phyloP scores from a whole-genome alignment of 2,888 invertebrate species.

The Syritta pipiens region DNA sequence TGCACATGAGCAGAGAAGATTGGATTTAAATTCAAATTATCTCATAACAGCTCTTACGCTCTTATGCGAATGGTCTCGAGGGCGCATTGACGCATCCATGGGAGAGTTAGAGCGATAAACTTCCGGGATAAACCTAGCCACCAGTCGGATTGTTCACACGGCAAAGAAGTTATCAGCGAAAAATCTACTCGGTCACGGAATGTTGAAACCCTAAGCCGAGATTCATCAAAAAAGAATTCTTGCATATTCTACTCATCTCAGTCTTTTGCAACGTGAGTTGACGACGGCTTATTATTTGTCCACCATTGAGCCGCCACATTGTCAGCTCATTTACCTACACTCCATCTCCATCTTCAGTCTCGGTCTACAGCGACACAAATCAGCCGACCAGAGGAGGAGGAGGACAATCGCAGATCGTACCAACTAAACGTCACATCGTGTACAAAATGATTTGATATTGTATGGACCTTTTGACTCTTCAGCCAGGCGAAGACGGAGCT shows the following conservation, averaged over 20 bases:
- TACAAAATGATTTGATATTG: slow-evolving; percentile 41
- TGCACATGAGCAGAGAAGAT: background rate
- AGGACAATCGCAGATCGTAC: slow-evolving; percentile 43
- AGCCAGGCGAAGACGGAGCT: slow-evolving; percentile 9
- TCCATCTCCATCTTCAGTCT: slow-evolving; percentile 15
- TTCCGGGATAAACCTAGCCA: too few species aligned
- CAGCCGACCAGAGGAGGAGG: background rate
- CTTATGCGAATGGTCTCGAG: background rate
- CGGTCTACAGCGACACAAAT: background rate
- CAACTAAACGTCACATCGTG: slow-evolving; percentile 50
- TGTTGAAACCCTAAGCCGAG: too few species aligned
- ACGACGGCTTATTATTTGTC: slow-evolving; percentile 38
- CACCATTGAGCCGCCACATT: slow-evolving; percentile 24
- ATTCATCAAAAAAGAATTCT: background rate
- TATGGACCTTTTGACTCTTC: slow-evolving; percentile 49
- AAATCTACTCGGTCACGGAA: too few species aligned
- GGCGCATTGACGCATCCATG: too few species aligned
- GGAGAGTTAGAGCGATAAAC: too few species aligned
- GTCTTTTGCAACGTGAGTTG: slow-evolving; percentile 23
- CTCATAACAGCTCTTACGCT: background rate
- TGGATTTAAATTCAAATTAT: background rate
- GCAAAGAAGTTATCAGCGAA: too few species aligned
- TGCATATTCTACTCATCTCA: background rate
- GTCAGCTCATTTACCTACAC: slow-evolving; percentile 54
- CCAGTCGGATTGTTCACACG: too few species aligned